A percentile compares a stretch with the other conserved stretches of the same genome.
These are phyloP conservation scores for Protodeltote pygarga DNA, from an alignment of 2,888 invertebrate species.

Conservation along the genomic window DNA sequence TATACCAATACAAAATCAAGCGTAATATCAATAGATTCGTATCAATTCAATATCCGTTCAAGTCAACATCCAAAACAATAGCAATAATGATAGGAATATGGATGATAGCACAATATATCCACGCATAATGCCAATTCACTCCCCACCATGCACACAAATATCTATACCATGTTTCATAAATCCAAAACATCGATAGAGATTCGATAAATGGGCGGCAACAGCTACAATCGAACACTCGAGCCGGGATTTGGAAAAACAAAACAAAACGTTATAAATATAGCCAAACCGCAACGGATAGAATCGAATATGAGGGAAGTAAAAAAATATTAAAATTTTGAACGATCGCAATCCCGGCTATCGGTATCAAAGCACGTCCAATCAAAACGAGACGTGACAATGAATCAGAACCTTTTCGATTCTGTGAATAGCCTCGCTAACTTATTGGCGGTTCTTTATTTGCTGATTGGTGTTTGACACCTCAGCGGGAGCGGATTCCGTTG, in stretches of 20 bases:
- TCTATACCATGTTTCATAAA: slow-evolving; percentile 46
- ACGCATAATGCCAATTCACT: slow-evolving; percentile 26
- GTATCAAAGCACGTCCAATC: slow-evolving; percentile 86
- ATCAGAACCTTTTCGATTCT: slow-evolving; percentile 82
- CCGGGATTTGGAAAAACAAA: slow-evolving; percentile 70
- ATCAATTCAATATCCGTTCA: slow-evolving; percentile 37
- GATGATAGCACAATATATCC: slow-evolving; percentile 30
- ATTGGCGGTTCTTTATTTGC: slow-evolving; percentile 83
- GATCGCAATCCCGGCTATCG: slow-evolving; percentile 83
- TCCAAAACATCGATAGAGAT: slow-evolving; percentile 52
- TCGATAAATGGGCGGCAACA: slow-evolving; percentile 66
- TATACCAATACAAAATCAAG: slow-evolving; percentile 34
- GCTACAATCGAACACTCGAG: slow-evolving; percentile 59
- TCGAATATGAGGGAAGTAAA: slow-evolving; percentile 78
- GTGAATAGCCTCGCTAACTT: slow-evolving; percentile 82
- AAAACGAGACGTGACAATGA: slow-evolving; percentile 85
- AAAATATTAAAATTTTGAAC: slow-evolving; percentile 82
- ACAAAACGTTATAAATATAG: slow-evolving; percentile 77
- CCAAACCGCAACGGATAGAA: slow-evolving; percentile 78
- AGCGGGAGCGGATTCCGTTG: slow-evolving; percentile 70
- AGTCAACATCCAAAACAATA: slow-evolving; percentile 40
- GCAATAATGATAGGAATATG: slow-evolving; percentile 25
- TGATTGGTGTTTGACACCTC: slow-evolving; percentile 83
- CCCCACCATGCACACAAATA: slow-evolving; percentile 12
- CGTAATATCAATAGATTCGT: slow-evolving; percentile 36